Evolutionary conservation across 2,888 invertebrate genomes (phyloP).

Genomic region (Orgyia antiqua): DNA sequence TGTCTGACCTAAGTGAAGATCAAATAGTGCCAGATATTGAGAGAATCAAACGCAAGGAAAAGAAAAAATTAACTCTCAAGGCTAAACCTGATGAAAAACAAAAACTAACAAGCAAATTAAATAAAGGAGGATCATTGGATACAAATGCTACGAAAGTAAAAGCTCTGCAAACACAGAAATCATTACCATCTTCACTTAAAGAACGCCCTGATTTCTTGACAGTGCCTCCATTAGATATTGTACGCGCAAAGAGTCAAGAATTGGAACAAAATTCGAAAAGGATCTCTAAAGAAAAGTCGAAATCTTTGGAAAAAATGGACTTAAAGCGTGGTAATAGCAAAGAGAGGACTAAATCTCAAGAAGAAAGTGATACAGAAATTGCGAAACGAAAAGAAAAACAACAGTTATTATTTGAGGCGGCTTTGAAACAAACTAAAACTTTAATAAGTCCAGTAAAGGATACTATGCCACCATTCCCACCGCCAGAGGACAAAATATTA

Average conservation of each 20-base stretch:
- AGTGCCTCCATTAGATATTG: slow-evolving; percentile 75
- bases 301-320: slow-evolving; percentile 82
- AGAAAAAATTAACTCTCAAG: slow-evolving; percentile 66
- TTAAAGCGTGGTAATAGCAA: slow-evolving; percentile 76
- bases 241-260: slow-evolving; percentile 80
- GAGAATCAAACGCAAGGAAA: slow-evolving; percentile 69
- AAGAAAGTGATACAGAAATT: slow-evolving; percentile 84
- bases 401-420: slow-evolving; percentile 86
- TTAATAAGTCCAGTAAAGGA: slow-evolving; percentile 86
- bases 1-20: slow-evolving; percentile 72
- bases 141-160: slow-evolving; percentile 68
- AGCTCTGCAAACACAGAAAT: slow-evolving; percentile 72
- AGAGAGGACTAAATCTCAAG: slow-evolving; percentile 84
- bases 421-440: slow-evolving; percentile 86
- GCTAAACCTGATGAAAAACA: slow-evolving; percentile 67
- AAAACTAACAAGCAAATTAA: slow-evolving; percentile 56
- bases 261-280: slow-evolving; percentile 71
- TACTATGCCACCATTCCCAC: slow-evolving; percentile 83
- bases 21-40: slow-evolving; percentile 73
- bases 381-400: slow-evolving; percentile 86
- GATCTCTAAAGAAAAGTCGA: slow-evolving; percentile 81
- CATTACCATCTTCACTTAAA: slow-evolving; percentile 73
- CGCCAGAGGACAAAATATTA: slow-evolving; percentile 84
- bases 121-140: slow-evolving; percentile 70
- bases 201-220: slow-evolving; percentile 73